Percentiles rank a stretch among this genome's conserved stretches.
phyloP scores from a whole-genome alignment of 2,888 invertebrate species.

The Cryptophagus acutangulus region DNA sequence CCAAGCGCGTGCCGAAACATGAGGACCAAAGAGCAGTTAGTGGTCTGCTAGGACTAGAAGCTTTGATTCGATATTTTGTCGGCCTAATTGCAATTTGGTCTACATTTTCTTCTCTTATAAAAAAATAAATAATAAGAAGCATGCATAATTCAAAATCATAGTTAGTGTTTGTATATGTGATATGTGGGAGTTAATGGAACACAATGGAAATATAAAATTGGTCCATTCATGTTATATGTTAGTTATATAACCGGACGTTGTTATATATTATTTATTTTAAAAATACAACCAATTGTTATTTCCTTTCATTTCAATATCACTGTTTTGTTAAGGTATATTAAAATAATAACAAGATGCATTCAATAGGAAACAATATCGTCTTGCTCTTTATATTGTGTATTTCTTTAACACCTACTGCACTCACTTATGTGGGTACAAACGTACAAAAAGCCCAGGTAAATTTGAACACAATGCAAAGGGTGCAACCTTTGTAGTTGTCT shows the following conservation, averaged over 20 bases:
- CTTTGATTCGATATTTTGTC: too few relatives aligned
- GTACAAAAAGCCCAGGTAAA: background rate
- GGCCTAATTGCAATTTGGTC: too few relatives aligned
- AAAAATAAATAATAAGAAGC: constrained; percentile 3
- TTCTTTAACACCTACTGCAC: constrained; percentile 9
- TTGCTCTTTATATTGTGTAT: constrained; percentile 1
- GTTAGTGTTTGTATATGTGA: constrained; percentile 21
- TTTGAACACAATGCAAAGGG: constrained; percentile 29
- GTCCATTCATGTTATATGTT: constrained; percentile 20
- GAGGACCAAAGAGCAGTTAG: too few relatives aligned
- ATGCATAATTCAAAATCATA: constrained; percentile 23
- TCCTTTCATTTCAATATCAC: constrained; percentile 20
- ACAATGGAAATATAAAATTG: constrained; percentile 29
- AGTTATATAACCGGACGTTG: constrained; percentile 28
- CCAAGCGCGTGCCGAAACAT: too few relatives aligned
- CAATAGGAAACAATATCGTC: constrained; percentile 15
- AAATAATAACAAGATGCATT: constrained; percentile 20
- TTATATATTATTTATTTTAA: constrained; percentile 27
- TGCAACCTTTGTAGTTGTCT: constrained; percentile 27
- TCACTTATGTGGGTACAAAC: constrained; percentile 6
- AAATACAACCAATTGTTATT: constrained; percentile 29
- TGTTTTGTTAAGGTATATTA: constrained; percentile 22
- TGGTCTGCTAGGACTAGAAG: too few relatives aligned
- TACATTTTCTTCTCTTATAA: too few relatives aligned
- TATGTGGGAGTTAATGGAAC: constrained; percentile 26